Percentiles rank a stretch among this genome's conserved stretches.
phyloP scores from a whole-genome alignment of 2,888 invertebrate genomes.

The Cephus spinipes region DNA sequence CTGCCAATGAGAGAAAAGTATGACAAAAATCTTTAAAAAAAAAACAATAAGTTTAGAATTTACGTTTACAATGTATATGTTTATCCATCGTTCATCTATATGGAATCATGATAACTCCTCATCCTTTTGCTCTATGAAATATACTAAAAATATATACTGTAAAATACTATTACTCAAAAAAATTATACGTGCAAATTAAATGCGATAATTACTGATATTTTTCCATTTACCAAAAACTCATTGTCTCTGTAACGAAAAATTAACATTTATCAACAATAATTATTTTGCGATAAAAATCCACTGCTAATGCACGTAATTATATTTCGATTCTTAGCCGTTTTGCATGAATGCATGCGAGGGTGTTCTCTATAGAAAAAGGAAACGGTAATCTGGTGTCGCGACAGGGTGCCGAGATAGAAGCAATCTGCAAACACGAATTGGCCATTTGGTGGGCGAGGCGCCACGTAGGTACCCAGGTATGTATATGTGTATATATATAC shows the following conservation, averaged over 20 bases:
- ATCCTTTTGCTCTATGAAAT: too few relatives aligned
- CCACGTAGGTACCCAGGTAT: constrained; percentile 33
- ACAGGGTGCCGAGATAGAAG: constrained; percentile 62
- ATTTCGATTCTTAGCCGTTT: neutral
- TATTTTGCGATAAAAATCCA: neutral
- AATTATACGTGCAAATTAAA: neutral
- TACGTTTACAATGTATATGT: neutral
- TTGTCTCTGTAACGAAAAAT: neutral
- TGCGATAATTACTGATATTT: neutral
- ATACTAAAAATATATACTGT: too few relatives aligned
- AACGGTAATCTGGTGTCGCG: constrained; percentile 57
- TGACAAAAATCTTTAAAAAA: neutral
- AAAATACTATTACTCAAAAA: neutral
- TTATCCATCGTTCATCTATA: neutral
- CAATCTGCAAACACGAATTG: constrained; percentile 66
- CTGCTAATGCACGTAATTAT: neutral
- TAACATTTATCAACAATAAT: neutral
- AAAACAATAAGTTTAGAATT: neutral
- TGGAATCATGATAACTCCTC: neutral
- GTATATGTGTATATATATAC: neutral
- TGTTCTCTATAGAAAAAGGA: constrained; percentile 53
- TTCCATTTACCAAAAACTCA: neutral
- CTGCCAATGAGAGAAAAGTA: neutral
- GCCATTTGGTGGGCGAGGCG: constrained; percentile 62
- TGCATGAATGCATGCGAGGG: neutral